Evolutionary conservation across 2,113 vertebrate genomes (phyloP), one percentile per base, ranked within the genome.

Genomic region (Trichechus manatus): DNA sequence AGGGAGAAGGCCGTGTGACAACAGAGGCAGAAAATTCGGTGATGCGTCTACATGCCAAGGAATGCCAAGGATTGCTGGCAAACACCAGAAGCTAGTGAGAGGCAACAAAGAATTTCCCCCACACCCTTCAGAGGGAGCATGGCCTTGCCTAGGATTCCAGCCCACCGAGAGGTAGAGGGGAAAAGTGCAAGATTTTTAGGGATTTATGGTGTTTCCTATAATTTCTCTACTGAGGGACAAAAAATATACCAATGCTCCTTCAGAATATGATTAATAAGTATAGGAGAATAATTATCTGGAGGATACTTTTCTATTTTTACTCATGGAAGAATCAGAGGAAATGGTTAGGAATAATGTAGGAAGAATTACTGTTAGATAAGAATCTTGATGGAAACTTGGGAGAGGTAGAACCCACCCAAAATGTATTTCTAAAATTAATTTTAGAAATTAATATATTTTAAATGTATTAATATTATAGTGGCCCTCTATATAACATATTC

Each of bases 381-480:
- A 93, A 75, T 80, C 42, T 87, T 83, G 53, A 81, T 42, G 75
- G 13, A 89, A 94, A 75, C 4, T 36, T 86, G 79, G 23, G 7
- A 83, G 15, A 79, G 20, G 63, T 53, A 94, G 50, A 90, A 90
- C 13, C 39, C 9, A 90, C 13, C 39, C 9, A 88, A 92, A 87
- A 84, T 29, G 6, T n/a, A 33, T 88, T 92, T 93, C 78, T 59
- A 78, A 95, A 92, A 66, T 44, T 31, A 36, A 56, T 42, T 80
- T 89, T 44, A 23, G 14, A 77, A 75, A 42, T 87, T 50, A 82
- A 83, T 42, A 23, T 42, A 68, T 80, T 79, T 84, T 79, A 68
- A 88, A 87, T 77, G 23, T 82, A 86, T 81, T 94, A 68, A 59
- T 85, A 91, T 85, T 96, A 91, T 9, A n/a, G 50, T 6, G 72